Conservation (phyloP, 2,888 invertebrate genomes). For the Acrobasis consociella region DNA sequence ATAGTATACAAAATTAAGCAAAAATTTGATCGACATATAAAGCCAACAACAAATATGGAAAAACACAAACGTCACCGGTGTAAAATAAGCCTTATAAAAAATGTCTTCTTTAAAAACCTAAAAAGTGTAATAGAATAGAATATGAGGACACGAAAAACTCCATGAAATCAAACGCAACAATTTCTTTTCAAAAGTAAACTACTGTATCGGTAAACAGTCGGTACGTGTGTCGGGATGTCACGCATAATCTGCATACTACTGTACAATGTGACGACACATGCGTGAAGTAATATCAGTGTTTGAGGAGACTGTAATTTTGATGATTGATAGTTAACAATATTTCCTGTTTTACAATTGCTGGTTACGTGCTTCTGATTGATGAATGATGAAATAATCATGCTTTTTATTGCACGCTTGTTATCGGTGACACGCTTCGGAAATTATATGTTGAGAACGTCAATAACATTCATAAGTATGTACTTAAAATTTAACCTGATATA, state of each 20-base stretch:
- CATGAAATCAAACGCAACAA: too few relatives aligned
- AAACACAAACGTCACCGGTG: not conserved
- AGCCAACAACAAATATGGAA: not conserved
- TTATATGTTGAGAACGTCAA: too few relatives aligned
- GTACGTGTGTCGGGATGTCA: not conserved
- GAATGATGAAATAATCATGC: not conserved
- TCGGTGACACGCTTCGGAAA: not conserved
- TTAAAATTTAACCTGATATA: too few relatives aligned
- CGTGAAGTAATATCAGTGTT: conserved; percentile 6
- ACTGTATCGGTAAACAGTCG: too few relatives aligned
- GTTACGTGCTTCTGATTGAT: not conserved
- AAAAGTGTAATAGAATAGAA: not conserved
- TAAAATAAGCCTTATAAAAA: not conserved
- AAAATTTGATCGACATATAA: not conserved
- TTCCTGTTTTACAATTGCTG: conserved; percentile 4
- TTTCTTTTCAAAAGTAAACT: too few relatives aligned
- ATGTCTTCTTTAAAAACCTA: not conserved
- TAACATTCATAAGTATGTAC: too few relatives aligned
- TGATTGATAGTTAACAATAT: conserved; percentile 5
- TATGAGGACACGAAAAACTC: not conserved
- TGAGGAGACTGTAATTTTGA: not conserved
- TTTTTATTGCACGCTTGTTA: not conserved
- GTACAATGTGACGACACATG: not conserved
- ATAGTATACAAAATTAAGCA: too few relatives aligned
- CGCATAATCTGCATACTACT: not conserved